phyloP scores from a whole-genome alignment of 2,888 invertebrate species.

The Cactoblastis cactorum region DNA sequence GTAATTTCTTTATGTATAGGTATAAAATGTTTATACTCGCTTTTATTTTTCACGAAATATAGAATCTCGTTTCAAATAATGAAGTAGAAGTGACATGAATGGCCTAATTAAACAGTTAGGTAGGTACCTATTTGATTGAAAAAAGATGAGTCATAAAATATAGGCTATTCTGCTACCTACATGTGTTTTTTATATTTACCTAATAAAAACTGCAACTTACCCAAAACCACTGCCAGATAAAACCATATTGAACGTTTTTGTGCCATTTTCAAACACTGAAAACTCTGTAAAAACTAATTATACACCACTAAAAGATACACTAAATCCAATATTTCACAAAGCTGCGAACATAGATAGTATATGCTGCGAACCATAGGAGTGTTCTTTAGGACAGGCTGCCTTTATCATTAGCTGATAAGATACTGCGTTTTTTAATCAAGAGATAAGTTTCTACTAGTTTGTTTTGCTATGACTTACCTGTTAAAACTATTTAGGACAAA shows the following conservation, averaged over 20 bases:
- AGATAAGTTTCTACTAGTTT: constrained; percentile 18
- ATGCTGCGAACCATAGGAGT: constrained; percentile 48
- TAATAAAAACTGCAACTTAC: constrained; percentile 46
- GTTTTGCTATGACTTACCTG: constrained; percentile 16
- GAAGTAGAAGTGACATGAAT: too few species aligned
- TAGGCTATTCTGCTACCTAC: too few species aligned
- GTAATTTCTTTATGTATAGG: too few species aligned
- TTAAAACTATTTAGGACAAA: constrained; percentile 12
- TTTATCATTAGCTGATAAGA: constrained; percentile 67
- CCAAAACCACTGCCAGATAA: constrained; percentile 73
- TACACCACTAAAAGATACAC: constrained; percentile 25
- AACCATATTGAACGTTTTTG: constrained; percentile 61
- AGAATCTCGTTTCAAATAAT: too few species aligned
- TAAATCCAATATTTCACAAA: constrained; percentile 40
- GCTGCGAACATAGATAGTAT: too few species aligned
- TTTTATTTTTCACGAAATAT: too few species aligned
- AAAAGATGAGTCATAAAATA: background rate
- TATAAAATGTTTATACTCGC: too few species aligned
- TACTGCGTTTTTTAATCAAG: constrained; percentile 53
- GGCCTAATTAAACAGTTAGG: background rate
- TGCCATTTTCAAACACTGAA: constrained; percentile 53
- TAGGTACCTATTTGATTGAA: background rate
- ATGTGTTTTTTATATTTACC: too few species aligned
- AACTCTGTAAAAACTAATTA: constrained; percentile 26
- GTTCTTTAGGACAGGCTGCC: constrained; percentile 33